These are phyloP conservation scores for Calameuta idolon DNA, from an alignment of 2,888 invertebrate genomes.

Conservation along the genomic window DNA sequence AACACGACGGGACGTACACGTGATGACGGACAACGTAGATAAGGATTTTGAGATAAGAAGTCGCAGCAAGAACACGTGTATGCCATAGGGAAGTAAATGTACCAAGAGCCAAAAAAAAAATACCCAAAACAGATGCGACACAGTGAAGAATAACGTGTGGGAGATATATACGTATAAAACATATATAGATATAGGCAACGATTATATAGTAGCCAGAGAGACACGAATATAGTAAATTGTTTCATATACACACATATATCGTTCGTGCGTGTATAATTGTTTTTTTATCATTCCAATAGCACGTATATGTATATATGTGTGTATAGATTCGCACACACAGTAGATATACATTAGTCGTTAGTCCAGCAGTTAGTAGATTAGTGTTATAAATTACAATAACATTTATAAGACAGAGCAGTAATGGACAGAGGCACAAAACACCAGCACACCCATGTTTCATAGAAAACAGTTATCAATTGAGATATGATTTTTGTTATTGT, in stretches of 20 bases:
- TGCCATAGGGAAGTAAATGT: not conserved
- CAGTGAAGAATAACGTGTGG: conserved; percentile 15
- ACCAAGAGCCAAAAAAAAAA: conserved; percentile 2
- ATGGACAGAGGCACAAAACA: conserved; percentile 67
- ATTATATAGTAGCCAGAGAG: not conserved
- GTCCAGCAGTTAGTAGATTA: conserved; percentile 49
- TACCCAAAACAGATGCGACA: conserved; percentile 33
- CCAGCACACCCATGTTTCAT: conserved; percentile 62
- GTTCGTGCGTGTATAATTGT: not conserved
- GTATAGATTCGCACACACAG: conserved; percentile 24
- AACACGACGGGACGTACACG: not conserved
- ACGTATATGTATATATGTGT: not conserved
- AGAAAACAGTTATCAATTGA: conserved; percentile 39
- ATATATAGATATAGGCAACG: conserved; percentile 12
- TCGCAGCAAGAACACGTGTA: not conserved
- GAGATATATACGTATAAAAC: not conserved
- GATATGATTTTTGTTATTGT: conserved; percentile 16
- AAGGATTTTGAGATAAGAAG: not conserved
- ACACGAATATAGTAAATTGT: conserved; percentile 3
- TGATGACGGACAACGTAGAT: not conserved
- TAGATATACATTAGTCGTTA: conserved; percentile 29
- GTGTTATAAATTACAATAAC: conserved; percentile 34
- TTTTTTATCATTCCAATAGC: not conserved
- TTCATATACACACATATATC: conserved; percentile 17
- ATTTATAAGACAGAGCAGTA: conserved; percentile 59